Evolutionary conservation across 1,140 invertebrate genomes (phyloP).

Genomic region (Brachystomella parvula): DNA sequence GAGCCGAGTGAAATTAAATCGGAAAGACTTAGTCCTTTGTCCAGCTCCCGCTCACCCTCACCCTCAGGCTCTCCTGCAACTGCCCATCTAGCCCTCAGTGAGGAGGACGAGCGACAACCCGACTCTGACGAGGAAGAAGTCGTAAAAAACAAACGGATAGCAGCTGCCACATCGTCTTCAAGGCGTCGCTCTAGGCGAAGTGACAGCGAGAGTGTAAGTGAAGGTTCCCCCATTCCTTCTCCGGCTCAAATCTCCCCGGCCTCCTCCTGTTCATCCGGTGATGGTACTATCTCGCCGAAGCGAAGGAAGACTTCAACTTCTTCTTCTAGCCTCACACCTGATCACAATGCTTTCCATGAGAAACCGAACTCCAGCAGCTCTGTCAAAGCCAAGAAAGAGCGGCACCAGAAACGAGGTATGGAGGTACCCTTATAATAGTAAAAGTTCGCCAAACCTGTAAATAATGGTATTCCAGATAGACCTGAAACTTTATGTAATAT

Average conservation of each 20-base stretch:
- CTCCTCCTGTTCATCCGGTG: constrained; percentile 2
- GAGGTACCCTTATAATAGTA: no score
- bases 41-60: background rate
- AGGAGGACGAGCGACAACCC: background rate
- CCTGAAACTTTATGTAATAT: no score
- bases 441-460: no score
- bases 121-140: background rate
- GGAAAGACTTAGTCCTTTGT: background rate
- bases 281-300: background rate
- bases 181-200: constrained; percentile 9
- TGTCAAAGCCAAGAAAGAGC: constrained; percentile 8
- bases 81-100: no score
- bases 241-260: background rate
- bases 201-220: background rate
- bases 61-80: background rate
- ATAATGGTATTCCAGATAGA: no score
- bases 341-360: constrained; percentile 7
- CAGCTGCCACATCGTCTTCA: constrained; percentile 24
- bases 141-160: background rate
- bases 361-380: constrained; percentile 8
- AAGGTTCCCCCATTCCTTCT: constrained; percentile 1
- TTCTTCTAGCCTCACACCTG: constrained; percentile 7
- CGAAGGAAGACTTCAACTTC: background rate
- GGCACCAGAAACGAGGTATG: background rate
- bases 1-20: no score